phyloP scores from a whole-genome alignment of 2,888 invertebrate species.

The Theristus sp. region DNA sequence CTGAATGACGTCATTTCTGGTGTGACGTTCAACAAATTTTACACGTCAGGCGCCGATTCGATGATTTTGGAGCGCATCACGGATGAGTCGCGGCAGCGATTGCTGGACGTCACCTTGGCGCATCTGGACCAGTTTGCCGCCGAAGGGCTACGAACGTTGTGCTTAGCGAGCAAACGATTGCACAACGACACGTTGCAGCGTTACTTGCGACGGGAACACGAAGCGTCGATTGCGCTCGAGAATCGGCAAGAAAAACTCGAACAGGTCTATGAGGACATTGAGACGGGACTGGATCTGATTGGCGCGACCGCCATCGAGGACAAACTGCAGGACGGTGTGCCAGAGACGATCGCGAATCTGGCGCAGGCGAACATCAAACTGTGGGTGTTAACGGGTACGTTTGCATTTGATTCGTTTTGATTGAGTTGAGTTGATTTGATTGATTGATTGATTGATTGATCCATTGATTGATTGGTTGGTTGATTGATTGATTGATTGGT shows the following conservation, averaged over 20 bases:
- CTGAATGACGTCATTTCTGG: too few species aligned
- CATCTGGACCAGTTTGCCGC: slow-evolving; percentile 39
- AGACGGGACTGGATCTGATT: slow-evolving; percentile 64
- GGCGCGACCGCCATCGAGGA: slow-evolving; percentile 96
- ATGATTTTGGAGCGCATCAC: slow-evolving; percentile 76
- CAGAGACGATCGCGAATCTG: slow-evolving; percentile 78
- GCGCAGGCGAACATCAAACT: slow-evolving; percentile 87
- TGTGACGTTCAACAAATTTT: too few species aligned
- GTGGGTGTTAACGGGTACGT: slow-evolving; percentile 91
- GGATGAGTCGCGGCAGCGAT: not conserved
- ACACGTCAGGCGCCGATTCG: slow-evolving; percentile 61
- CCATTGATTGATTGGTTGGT: too few species aligned
- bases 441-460: too few species aligned
- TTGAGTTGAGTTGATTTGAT: too few species aligned
- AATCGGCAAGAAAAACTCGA: slow-evolving; percentile 62
- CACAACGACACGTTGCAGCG: slow-evolving; percentile 25
- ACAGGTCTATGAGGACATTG: slow-evolving; percentile 89
- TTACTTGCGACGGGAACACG: slow-evolving; percentile 37
- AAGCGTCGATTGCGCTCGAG: slow-evolving; percentile 16
- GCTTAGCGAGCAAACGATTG: slow-evolving; percentile 66
- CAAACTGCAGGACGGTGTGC: slow-evolving; percentile 82
- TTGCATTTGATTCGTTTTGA: too few species aligned
- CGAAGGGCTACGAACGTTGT: slow-evolving; percentile 81
- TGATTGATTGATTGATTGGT: too few species aligned
- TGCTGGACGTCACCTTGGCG: slow-evolving; percentile 18